These are phyloP conservation scores for Rhagoletis zephyria DNA, from an alignment of 1,140 invertebrate genomes.

Conservation along the genomic window DNA sequence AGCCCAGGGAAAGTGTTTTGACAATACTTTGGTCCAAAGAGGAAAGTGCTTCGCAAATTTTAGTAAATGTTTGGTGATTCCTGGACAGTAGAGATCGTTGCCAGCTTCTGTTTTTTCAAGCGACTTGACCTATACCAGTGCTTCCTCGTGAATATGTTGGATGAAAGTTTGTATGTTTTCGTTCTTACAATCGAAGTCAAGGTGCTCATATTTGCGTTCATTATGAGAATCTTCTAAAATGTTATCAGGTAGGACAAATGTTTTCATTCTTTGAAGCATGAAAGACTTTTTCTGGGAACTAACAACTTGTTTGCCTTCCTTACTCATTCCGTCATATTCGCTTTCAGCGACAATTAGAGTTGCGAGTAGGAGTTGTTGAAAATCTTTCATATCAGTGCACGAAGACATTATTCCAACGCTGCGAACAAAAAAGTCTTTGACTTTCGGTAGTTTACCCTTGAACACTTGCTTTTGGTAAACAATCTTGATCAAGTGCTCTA, in stretches of 20 bases:
- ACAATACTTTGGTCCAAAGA: too few relatives aligned
- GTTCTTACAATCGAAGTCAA: too few relatives aligned
- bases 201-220: too few relatives aligned
- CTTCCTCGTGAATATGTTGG: too few relatives aligned
- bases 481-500: conserved; percentile 18
- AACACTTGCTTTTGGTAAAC: not conserved
- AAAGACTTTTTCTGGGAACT: not conserved
- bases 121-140: too few relatives aligned
- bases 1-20: too few relatives aligned
- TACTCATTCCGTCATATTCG: not conserved
- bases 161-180: too few relatives aligned
- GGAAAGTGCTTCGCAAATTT: too few relatives aligned
- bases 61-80: too few relatives aligned
- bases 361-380: not conserved
- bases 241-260: not conserved
- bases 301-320: not conserved
- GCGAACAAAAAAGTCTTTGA: conserved; percentile 21
- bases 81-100: too few relatives aligned
- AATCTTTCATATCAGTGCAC: not conserved
- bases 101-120: too few relatives aligned
- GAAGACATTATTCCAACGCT: not conserved
- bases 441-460: not conserved
- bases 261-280: conserved; percentile 15
- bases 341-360: not conserved
- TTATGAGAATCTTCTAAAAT: not conserved